A percentile compares a stretch with the other conserved stretches of the same genome.
phyloP scores from a whole-genome alignment of 2,113 vertebrate genomes.

The Xenus cinereus region DNA sequence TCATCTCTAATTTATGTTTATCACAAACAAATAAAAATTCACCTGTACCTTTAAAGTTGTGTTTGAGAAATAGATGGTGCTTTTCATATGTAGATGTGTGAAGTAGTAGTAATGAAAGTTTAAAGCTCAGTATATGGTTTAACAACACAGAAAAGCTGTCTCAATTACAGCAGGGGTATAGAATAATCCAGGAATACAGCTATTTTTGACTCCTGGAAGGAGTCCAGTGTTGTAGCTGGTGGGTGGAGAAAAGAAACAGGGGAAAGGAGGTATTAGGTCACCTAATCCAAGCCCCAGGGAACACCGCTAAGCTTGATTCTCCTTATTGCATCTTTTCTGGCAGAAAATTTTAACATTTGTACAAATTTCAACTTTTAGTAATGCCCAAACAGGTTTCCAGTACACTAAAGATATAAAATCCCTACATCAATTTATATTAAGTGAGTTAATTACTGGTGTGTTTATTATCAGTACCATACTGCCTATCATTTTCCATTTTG shows the following conservation, averaged over 20 bases:
- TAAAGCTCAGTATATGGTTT: not conserved
- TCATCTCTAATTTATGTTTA: not conserved
- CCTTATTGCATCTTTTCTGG: not conserved
- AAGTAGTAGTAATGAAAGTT: not conserved
- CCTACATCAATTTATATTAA: not conserved
- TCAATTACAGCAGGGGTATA: not conserved
- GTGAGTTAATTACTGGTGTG: not conserved
- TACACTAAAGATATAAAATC: not conserved
- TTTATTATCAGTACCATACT: not conserved
- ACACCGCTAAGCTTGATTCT: not conserved
- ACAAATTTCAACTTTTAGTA: not conserved
- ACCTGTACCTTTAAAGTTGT: not conserved
- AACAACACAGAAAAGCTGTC: not conserved
- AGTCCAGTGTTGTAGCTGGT: not conserved
- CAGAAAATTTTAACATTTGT: not conserved
- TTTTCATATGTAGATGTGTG: not conserved
- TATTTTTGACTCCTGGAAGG: slow-evolving; percentile 41
- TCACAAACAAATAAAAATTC: not conserved
- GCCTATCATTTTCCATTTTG: not conserved
- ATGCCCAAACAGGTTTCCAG: not conserved
- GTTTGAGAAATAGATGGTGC: not conserved
- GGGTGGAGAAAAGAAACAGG: not conserved
- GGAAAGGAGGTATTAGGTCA: slow-evolving; percentile 45
- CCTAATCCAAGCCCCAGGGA: not conserved
- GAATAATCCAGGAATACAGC: not conserved